Conservation (phyloP, 2,888 invertebrate genomes). For the Homarus gammarus region DNA sequence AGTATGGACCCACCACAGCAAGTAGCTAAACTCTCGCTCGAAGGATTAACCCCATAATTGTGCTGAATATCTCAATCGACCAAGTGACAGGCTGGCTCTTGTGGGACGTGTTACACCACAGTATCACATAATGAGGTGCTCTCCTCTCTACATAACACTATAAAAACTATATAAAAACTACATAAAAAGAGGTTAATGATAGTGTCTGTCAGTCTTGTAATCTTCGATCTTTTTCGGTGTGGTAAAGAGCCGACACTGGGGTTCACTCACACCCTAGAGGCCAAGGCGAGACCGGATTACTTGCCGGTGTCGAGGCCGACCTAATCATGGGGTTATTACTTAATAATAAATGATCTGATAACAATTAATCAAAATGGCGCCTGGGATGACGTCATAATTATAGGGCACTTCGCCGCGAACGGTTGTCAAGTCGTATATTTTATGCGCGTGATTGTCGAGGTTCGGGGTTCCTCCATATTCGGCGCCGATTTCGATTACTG, state of each 20-base stretch:
- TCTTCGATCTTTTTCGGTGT: background rate
- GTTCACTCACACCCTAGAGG: background rate
- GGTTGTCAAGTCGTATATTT: background rate
- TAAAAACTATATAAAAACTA: background rate
- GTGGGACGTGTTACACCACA: no score
- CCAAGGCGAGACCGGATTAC: background rate
- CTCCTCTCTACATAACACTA: background rate
- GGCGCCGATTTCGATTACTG: background rate
- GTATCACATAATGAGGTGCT: background rate
- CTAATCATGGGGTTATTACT: slow-evolving; percentile 49
- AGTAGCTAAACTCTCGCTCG: no score
- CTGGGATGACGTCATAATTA: slow-evolving; percentile 50
- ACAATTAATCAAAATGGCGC: slow-evolving; percentile 39
- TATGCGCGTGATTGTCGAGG: background rate
- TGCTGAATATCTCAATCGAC: no score
- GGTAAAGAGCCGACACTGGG: background rate
- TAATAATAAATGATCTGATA: slow-evolving; percentile 58
- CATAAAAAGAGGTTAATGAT: background rate
- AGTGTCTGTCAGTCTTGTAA: background rate
- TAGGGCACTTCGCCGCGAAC: background rate
- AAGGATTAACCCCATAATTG: no score
- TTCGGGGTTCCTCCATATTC: background rate
- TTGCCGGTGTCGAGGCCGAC: background rate
- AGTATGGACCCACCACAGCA: no score
- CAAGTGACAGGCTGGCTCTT: no score